A percentile compares a stretch with the other conserved stretches of the same genome.
These are phyloP conservation scores for Setophaga coronata DNA, from an alignment of 2,113 vertebrate species.

Conservation along the genomic window DNA sequence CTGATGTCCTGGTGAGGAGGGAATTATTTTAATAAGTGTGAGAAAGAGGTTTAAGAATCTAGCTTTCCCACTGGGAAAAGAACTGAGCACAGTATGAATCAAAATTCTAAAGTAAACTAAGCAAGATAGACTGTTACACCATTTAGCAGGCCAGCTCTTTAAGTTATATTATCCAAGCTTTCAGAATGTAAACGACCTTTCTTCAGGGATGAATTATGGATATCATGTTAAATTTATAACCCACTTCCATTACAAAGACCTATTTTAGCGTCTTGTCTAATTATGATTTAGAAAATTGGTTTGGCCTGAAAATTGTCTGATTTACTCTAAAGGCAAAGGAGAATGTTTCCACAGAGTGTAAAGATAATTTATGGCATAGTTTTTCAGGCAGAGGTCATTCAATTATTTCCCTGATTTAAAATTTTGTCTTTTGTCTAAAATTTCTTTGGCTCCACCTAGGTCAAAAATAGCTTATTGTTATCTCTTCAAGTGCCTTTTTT, in stretches of 20 bases:
- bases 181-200: slow-evolving; percentile 59
- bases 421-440: slow-evolving; percentile 29
- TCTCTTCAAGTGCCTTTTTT: not conserved
- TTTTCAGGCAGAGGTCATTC: slow-evolving; percentile 57
- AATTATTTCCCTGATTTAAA: slow-evolving; percentile 36
- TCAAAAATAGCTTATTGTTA: not conserved
- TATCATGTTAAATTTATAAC: slow-evolving; percentile 66
- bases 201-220: slow-evolving; percentile 66
- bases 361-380: slow-evolving; percentile 61
- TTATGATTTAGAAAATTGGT: slow-evolving; percentile 70
- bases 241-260: slow-evolving; percentile 57
- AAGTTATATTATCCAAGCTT: slow-evolving; percentile 66
- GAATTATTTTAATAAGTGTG: slow-evolving; percentile 73
- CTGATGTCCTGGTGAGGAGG: slow-evolving; percentile 64
- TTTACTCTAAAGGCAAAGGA: slow-evolving; percentile 63
- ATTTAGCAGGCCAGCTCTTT: slow-evolving; percentile 60
- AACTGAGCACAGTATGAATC: slow-evolving; percentile 68
- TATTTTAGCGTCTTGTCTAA: slow-evolving; percentile 61
- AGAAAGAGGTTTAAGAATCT: slow-evolving; percentile 67
- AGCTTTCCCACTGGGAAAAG: slow-evolving; percentile 68
- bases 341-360: slow-evolving; percentile 54
- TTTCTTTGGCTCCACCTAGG: slow-evolving; percentile 21
- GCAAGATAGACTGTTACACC: slow-evolving; percentile 63
- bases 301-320: slow-evolving; percentile 62
- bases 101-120: slow-evolving; percentile 74